Evolutionary conservation across 2,888 invertebrate genomes (phyloP), one percentile per base, ranked within the genome.

Genomic region (Branchipolynoe longqiensis): DNA sequence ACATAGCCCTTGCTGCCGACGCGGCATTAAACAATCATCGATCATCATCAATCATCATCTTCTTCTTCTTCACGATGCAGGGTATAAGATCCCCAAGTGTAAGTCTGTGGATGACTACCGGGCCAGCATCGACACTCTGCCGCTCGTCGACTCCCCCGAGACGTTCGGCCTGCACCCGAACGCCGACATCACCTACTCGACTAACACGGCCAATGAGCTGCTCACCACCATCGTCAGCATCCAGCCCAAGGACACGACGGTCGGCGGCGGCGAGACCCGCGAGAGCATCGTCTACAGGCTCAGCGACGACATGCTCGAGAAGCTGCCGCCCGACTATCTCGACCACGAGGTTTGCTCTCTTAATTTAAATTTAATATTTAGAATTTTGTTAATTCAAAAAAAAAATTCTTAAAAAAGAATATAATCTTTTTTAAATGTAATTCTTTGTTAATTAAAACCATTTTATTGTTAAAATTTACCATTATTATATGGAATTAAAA

Each of bases 131-230:
- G 90, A 91, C 82, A 89, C 89, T 14, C 90, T 94, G 36, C 91
- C 93, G 0, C 88, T 88, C 31, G 90, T 91, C 18, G 94, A 94
- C 87, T 92, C 93, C 0, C 94, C 94, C 4, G 93, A 94, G 87
- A 93, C 91, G 3, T 94, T 94, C 89, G 94, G 94, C 14, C 91
- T 94, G 4, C 93, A 94, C 89, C 90, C 92, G 12, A 94, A 94
- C 89, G 94, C 94, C 81, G 93, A 94, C 85, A 93, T 94, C 87
- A 94, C 93, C 1, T 94, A 94, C 88, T 93, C 93, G 87, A 93
- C 91, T 62, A 92, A 92, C 86, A 93, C 93, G 58, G 92, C 93
- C n/a, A 91, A 93, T 87, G 86, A 87, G 2, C 93, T 93, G 84
- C 88, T 94, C 86, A 92, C 93, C 89, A 92, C 92, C 0, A 92